Evolutionary conservation across 2,888 invertebrate species (phyloP), one percentile per base, ranked within the genome.

Genomic region (Lycocerus yunnanus): DNA sequence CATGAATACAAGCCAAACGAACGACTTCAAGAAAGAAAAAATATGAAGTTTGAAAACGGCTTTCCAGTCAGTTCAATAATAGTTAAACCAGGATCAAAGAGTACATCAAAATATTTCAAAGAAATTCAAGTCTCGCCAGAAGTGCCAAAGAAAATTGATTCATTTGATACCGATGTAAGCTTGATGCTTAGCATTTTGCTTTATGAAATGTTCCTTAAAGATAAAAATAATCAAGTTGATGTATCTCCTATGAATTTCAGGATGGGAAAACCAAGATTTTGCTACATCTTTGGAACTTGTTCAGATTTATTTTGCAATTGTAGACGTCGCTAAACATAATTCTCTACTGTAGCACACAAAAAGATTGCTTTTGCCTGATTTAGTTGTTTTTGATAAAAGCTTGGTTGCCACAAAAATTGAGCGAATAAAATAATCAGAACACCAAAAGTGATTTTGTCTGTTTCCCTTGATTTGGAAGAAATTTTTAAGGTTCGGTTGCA

Each of bases 181-280:
- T 43, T n/a, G n/a, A n/a, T 43, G 43, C 6, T 43, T n/a, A 5
- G 6, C n/a, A 43, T 43, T 13, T 8, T n/a, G 43, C 8, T n/a
- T 8, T 5, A 43, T 43, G n/a, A n/a, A 6, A n/a, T 43, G 2
- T 6, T 6, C n/a, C 8, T n/a, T 43, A 6, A n/a, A 43, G 43
- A 43, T 5, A 1, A 43, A 27, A n/a, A 43, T 5, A n/a, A n/a
- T 2, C 1, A 8, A 9, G 21, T 9, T 9, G n/a, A 43, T n/a
- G n/a, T n/a, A 43, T n/a, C 43, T n/a, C 1, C 6, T n/a, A n/a
- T 6, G n/a, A n/a, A n/a, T n/a, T 5, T n/a, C n/a, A 43, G 27
- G 11, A 13, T 15, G 15, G 20, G 58, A 14, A 84, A 81, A 43
- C 70, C 67, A 21, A 60, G 68, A 15, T 76, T 67, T 66, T 77